A percentile compares a stretch with the other conserved stretches of the same genome.
Evolutionary conservation across 2,888 invertebrate genomes (phyloP).

Genomic region (Pristionchus exspectatus): DNA sequence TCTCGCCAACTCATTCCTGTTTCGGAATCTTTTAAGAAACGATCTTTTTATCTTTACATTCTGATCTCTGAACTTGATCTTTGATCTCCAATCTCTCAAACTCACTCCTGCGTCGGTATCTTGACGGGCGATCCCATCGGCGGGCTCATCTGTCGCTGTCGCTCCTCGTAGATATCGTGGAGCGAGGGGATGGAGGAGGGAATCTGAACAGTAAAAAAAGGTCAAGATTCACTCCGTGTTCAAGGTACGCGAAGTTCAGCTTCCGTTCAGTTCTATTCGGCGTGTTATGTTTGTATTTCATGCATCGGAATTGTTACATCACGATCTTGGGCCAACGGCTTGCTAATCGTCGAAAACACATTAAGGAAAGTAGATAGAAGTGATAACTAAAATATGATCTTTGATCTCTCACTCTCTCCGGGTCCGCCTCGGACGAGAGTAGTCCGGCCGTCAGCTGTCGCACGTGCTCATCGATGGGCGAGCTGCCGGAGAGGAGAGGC

Average conservation of each 20-base stretch:
- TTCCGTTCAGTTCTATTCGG: too few species aligned
- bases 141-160: slow-evolving; percentile 39
- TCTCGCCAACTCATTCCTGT: background rate
- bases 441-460: background rate
- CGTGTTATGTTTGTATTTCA: too few species aligned
- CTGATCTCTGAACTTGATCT: too few species aligned
- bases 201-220: too few species aligned
- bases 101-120: slow-evolving; percentile 41
- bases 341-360: too few species aligned
- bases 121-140: slow-evolving; percentile 16
- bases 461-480: slow-evolving; percentile 50
- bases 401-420: slow-evolving; percentile 13
- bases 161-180: slow-evolving; percentile 54
- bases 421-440: background rate
- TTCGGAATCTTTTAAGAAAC: slow-evolving; percentile 40
- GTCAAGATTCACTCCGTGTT: too few species aligned
- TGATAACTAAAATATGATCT: background rate
- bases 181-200: slow-evolving; percentile 22
- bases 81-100: background rate
- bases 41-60: too few species aligned
- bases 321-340: too few species aligned
- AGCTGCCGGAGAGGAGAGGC: background rate
- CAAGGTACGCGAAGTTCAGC: too few species aligned
- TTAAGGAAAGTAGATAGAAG: background rate
- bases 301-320: too few species aligned